Evolutionary conservation across 2,113 vertebrate genomes (phyloP).

Genomic region (Willisornis vidua): DNA sequence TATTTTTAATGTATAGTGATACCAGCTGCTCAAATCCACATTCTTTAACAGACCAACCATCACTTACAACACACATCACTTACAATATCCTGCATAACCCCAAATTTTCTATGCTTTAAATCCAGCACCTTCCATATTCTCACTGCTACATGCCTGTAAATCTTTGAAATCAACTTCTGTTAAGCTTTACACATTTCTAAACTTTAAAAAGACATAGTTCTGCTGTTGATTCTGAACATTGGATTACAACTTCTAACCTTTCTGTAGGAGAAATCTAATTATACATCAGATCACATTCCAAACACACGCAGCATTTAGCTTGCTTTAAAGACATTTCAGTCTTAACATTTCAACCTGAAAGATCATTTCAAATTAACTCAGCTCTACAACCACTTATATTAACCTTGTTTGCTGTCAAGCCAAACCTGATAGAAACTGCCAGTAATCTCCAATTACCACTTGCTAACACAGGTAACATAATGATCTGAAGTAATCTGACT

Average conservation of each 20-base stretch:
- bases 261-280: not conserved
- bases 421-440: not conserved
- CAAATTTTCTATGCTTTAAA: not conserved
- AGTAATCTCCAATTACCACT: not conserved
- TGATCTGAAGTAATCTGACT: not conserved
- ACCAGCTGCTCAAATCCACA: not conserved
- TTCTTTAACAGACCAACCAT: not conserved
- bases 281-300: not conserved
- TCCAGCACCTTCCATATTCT: not conserved
- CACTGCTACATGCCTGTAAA: not conserved
- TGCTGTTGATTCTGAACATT: not conserved
- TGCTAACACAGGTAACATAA: not conserved
- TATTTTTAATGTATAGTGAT: not conserved
- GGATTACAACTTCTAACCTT: not conserved
- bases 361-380: constrained; percentile 13
- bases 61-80: not conserved
- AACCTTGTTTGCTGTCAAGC: not conserved
- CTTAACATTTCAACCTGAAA: not conserved
- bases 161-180: not conserved
- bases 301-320: not conserved
- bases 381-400: not conserved
- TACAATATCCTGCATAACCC: not conserved
- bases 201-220: not conserved
- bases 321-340: not conserved
- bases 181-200: not conserved